A percentile compares a stretch with the other conserved stretches of the same genome.
Conservation (phyloP, 2,113 vertebrate species). For the Pterocles gutturalis region DNA sequence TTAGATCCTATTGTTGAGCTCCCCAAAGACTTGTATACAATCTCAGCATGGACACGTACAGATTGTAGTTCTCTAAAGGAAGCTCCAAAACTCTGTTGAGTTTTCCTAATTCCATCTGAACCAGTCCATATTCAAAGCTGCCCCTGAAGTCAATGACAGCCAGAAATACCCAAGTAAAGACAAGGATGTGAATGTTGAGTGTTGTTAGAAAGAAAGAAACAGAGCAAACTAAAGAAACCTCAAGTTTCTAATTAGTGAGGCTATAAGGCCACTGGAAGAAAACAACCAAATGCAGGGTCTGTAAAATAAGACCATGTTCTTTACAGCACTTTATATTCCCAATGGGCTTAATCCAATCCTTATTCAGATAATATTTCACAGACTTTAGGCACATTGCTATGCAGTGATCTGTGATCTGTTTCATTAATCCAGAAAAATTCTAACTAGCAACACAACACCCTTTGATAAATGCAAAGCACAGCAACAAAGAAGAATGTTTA, state of each 20-base stretch:
- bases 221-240: neutral
- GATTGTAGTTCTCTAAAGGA: neutral
- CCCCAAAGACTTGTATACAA: neutral
- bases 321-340: slow-evolving; percentile 30
- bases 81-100: neutral
- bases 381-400: slow-evolving; percentile 21
- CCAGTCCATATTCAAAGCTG: neutral
- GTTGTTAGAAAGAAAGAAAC: neutral
- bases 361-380: slow-evolving; percentile 40
- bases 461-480: slow-evolving; percentile 29
- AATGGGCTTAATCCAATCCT: slow-evolving; percentile 40
- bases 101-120: neutral
- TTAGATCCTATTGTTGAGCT: neutral
- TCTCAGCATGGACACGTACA: neutral
- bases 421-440: slow-evolving; percentile 53
- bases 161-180: neutral
- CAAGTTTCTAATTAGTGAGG: slow-evolving; percentile 18
- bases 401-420: slow-evolving; percentile 43
- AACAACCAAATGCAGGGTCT: neutral
- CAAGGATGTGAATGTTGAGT: neutral
- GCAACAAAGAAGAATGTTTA: neutral
- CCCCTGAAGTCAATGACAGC: neutral
- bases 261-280: neutral
- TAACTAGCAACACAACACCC: neutral
- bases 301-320: slow-evolving; percentile 8